Evolutionary conservation across 2,797 vertebrate genomes (phyloP), one percentile per base, ranked within the genome.

Genomic region (Erithacus rubecula): DNA sequence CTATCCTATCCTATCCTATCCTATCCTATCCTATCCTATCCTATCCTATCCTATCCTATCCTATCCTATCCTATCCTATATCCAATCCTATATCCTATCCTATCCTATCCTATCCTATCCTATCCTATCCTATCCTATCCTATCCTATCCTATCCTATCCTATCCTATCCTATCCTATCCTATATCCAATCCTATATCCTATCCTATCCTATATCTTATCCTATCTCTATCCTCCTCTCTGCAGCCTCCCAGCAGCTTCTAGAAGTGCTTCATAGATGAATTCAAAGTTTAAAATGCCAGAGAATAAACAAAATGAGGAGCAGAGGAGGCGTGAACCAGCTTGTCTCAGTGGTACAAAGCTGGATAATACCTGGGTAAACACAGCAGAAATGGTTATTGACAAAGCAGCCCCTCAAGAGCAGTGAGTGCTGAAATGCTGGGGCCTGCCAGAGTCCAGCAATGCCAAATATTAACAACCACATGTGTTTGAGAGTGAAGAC

Each of bases 361-460:
- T 72, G 79, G 65, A 67, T 46, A 83, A 84, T 69, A 67, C 55
- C 72, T 88, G 79, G 12, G 84, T 87, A 94, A 94, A 94, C 65
- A 93, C 1, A 12, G 59, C 63, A 95, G 63, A 90, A 88, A 44
- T 13, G 53, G 56, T 72, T 90, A 14, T 44, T 94, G 85, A 86
- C 77, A 90, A 70, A 70, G 16, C 6, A 29, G 67, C 74, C 37
- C 17, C 67, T 87, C 47, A 21, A 10, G 71, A 77, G 32, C 79
- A 34, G 75, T 10, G 91, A 47, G 78, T 90, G 86, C 59, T 89
- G 83, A 51, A 84, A 74, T 36, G 29, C 63, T 90, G 78, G 89
- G 93, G 62, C 29, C 85, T 80, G 91, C 43, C 79, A 58, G 77
- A 81, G 75, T 63, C 81, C 89, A 94, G 81, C 49, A 55, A 13